Base-by-base conservation (phyloP, 2,888 invertebrate genomes). In the Dichetophora obliterata region DNA sequence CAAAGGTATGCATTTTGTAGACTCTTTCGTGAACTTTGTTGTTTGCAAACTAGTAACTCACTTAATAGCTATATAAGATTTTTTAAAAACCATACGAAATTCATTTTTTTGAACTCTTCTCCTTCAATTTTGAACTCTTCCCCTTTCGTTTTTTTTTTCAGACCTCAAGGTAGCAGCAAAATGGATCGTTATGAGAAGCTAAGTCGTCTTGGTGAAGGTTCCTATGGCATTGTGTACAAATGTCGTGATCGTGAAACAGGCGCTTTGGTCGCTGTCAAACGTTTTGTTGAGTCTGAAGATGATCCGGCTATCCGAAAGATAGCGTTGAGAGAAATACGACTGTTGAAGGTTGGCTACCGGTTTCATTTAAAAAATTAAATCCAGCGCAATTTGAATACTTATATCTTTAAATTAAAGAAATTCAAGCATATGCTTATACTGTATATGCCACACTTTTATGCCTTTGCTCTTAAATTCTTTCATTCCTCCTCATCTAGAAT, bases 141-240 rank as follows among this genome's bases (percentile, higher is more conserved):
- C 5, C 31, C 5, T 31, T 31, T 31, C 5, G 3, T 31, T 52
- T 16, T 34, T 31, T 43, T 80, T 89, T 89, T 16, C 89, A 96
- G 96, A 91, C 94, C 95, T 84, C 93, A 95, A 87, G 95, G 95
- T 82, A 95, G 95, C 87, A 94, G 94, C 90, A 93, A 94, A 85
- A 96, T 96, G 96, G 96, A 97, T 91, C 92, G 96, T 73, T 98
- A 98, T 90, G 98, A 98, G 90, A 97, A 98, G 89, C 91, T 98
- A 75, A 95, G 95, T 77, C 95, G 98, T 85, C 92, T 98, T 71
- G 98, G 98, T 81, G 98, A 98, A 91, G 98, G 88, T 70, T 88
- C 88, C 61, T 88, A 88, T 75, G 88, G 88, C 3, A 94, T 98
- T 84, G 98, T 98, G 81, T 97, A 98, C 91, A 98, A 98, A 89